Evolutionary conservation across 2,888 invertebrate genomes (phyloP).

Genomic region (Microctonus brassicae): DNA sequence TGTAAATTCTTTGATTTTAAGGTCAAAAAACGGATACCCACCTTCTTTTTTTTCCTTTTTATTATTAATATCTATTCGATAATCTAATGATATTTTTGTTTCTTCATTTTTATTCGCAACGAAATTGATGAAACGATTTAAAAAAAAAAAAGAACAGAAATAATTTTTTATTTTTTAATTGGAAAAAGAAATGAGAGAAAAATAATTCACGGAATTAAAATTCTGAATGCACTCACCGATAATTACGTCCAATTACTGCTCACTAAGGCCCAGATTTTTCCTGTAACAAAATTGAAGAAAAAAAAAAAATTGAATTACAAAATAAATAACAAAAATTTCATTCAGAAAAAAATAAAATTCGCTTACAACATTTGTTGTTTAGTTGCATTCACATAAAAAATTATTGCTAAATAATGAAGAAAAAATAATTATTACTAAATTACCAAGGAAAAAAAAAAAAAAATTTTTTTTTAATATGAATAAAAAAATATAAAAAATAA

Average conservation of each 20-base stretch:
- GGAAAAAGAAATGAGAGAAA: constrained; percentile 14
- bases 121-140: constrained; percentile 11
- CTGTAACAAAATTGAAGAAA: constrained; percentile 42
- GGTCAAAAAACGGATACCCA: neutral
- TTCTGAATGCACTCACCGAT: constrained; percentile 50
- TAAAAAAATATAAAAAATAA: neutral
- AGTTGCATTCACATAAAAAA: too few species aligned
- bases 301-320: constrained; percentile 14
- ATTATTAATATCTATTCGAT: neutral
- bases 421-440: too few species aligned
- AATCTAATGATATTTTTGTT: neutral
- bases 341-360: too few species aligned
- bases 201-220: constrained; percentile 38
- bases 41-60: neutral
- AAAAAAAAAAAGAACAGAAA: constrained; percentile 2
- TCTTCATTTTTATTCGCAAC: neutral
- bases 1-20: neutral
- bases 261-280: neutral
- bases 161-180: constrained; percentile 42
- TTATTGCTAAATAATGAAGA: too few species aligned
- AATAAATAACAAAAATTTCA: neutral
- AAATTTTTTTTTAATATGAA: too few species aligned
- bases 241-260: constrained; percentile 41
- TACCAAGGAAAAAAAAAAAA: too few species aligned
- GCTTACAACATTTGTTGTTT: too few species aligned